These are phyloP conservation scores for Tychaedon coryphoeus DNA, from an alignment of 2,113 vertebrate genomes.

Conservation along the genomic window DNA sequence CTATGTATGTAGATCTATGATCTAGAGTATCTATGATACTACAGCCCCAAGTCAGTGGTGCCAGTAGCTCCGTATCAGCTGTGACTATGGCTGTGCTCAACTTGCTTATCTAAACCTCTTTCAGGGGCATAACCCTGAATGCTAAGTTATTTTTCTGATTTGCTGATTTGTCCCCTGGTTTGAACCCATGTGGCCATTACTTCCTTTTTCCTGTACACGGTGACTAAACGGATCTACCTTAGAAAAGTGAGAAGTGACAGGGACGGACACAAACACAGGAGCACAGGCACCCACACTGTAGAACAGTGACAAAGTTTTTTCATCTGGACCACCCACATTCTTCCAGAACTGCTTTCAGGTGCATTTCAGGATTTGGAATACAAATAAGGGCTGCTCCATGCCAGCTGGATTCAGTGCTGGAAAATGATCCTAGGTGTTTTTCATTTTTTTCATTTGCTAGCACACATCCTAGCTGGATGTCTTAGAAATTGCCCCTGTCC, in stretches of 20 bases:
- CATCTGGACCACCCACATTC: rapidly evolving
- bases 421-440: neutral
- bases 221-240: neutral
- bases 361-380: neutral
- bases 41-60: neutral
- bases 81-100: neutral
- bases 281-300: neutral
- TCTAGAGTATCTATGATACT: too few relatives aligned
- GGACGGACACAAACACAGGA: neutral
- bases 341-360: neutral
- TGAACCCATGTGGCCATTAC: neutral
- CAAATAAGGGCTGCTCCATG: neutral
- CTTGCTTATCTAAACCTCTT: neutral
- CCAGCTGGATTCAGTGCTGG: neutral
- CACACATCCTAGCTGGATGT: neutral
- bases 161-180: neutral
- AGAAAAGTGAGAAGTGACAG: neutral
- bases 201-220: neutral
- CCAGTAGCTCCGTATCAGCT: neutral
- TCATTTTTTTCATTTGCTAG: neutral
- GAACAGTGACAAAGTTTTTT: neutral
- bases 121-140: neutral
- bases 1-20: neutral
- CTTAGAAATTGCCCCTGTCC: neutral
- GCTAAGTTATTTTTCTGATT: neutral